These are phyloP conservation scores for Rhinichthys klamathensis DNA, from an alignment of 2,113 vertebrate species.

Conservation along the genomic window DNA sequence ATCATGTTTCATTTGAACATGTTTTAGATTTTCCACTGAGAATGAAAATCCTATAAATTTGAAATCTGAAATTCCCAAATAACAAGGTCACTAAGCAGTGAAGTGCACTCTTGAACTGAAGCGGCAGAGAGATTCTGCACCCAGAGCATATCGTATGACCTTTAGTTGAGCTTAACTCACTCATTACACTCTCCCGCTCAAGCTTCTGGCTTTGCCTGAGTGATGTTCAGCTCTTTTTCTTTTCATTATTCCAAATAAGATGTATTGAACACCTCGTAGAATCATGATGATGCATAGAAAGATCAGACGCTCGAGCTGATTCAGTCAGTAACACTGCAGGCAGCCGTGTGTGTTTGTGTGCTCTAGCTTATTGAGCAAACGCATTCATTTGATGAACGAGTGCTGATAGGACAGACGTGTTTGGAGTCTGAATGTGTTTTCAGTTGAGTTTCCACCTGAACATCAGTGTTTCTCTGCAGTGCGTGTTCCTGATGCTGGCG, in stretches of 20 bases:
- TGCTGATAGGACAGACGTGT: not conserved
- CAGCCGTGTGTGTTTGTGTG: not conserved
- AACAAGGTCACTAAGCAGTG: not conserved
- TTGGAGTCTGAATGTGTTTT: not conserved
- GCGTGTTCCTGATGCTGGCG: slow-evolving; percentile 38
- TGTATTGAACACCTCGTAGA: not conserved
- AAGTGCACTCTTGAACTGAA: not conserved
- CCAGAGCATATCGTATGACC: no score
- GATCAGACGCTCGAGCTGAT: not conserved
- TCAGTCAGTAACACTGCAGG: not conserved
- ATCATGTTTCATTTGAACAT: not conserved
- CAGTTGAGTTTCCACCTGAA: not conserved
- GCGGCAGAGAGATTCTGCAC: not conserved
- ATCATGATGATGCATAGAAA: not conserved
- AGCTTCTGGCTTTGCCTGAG: not conserved
- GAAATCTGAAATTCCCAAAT: not conserved
- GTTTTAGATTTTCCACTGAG: not conserved
- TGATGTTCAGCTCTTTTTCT: not conserved
- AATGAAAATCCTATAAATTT: not conserved
- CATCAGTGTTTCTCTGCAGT: slow-evolving; percentile 36
- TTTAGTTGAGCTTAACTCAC: not conserved
- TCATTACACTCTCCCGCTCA: not conserved
- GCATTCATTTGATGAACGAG: not conserved
- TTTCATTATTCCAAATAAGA: not conserved
- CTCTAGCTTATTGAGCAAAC: not conserved